Evolutionary conservation across 2,113 vertebrate genomes (phyloP).

Genomic region (Halichoerus grypus): DNA sequence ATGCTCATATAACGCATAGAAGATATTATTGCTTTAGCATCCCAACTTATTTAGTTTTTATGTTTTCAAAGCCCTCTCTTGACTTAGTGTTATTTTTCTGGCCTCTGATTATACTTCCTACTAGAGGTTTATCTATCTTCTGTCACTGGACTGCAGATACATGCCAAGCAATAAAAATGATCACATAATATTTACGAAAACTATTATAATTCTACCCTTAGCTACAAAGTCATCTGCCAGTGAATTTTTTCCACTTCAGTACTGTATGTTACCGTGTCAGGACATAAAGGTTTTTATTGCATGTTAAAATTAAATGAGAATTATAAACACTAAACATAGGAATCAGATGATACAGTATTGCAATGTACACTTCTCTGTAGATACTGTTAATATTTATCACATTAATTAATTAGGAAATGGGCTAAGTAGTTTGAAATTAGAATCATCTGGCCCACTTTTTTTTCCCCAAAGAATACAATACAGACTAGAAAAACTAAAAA

Average conservation of each 20-base stretch:
- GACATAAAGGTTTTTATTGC: slow-evolving; percentile 1
- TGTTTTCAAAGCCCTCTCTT: slow-evolving; percentile 23
- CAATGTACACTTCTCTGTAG: neutral
- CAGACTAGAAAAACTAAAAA: neutral
- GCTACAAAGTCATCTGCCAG: neutral
- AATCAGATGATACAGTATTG: slow-evolving; percentile 42
- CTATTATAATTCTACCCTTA: neutral
- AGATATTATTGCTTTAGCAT: neutral
- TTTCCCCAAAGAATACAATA: neutral
- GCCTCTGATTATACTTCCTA: neutral
- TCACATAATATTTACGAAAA: neutral
- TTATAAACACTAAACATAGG: slow-evolving; percentile 59
- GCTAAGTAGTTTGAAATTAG: slow-evolving; percentile 63
- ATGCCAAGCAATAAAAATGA: neutral
- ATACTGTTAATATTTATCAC: slow-evolving; percentile 68
- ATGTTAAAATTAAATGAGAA: slow-evolving; percentile 70
- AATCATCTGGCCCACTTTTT: neutral
- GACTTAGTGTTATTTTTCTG: neutral
- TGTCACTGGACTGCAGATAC: neutral
- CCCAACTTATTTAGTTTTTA: neutral
- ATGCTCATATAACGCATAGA: neutral
- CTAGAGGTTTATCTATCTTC: neutral
- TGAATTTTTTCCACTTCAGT: neutral
- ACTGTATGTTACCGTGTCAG: neutral
- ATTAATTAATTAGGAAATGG: slow-evolving; percentile 53